Evolutionary conservation across 2,113 vertebrate species (phyloP), one percentile per base, ranked within the genome.

Genomic region (Leptosomus discolor): DNA sequence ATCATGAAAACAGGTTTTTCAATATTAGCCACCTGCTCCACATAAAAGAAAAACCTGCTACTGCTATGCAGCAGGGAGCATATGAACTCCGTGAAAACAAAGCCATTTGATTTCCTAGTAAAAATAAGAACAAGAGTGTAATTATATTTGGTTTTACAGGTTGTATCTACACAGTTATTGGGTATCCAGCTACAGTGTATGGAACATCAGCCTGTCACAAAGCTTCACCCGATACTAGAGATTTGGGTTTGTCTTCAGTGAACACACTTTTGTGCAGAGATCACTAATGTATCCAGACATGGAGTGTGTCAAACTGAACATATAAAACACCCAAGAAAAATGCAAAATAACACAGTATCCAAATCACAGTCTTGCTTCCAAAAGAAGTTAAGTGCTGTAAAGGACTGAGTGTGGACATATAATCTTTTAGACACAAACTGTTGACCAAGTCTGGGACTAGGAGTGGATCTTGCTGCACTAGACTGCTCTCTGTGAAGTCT

Each of bases 1-100:
- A 85, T 83, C 74, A 43, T 45, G 63, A 53, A 94, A 94, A 53
- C 32, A 91, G 58, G 51, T 92, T 96, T 96, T 95, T 70, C 68
- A 37, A 32, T 78, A 78, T 71, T 58, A 78, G 74, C 93, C 97
- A 97, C 97, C 95, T 97, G 97, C 77, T 96, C 54, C 80, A 43
- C 96, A 92, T 92, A 96, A 95, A 97, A 92, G 61, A 37, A 80
- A 87, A 97, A 85, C 60, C 91, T 91, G 88, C 16, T 83, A 27
- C 56, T 65, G 67, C 3, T 51, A 51, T 88, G 85, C 82, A 89
- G 69, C 53, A 71, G 65, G 27, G 37, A 46, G 11, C 5, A 3
- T 18, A 57, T 63, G 71, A 85, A n/a, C 43, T 45, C 57, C 20
- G 36, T 45, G 56, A 64, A 83, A 93, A 91, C 41, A 86, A 85